phyloP scores from a whole-genome alignment of 2,797 vertebrate genomes.

The Microcaecilia unicolor region DNA sequence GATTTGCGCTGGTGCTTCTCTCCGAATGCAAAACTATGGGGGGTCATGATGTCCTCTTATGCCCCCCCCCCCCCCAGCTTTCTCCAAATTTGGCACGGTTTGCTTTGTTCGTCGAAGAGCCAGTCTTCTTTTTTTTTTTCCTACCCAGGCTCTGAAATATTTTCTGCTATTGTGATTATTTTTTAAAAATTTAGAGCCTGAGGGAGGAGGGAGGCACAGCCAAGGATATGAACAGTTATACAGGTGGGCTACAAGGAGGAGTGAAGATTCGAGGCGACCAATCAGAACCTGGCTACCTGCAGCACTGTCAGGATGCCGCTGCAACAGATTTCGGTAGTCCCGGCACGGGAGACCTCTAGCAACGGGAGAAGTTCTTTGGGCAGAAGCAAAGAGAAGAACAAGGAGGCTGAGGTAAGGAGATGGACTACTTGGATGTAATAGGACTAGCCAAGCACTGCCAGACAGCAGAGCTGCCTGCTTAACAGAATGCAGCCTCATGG shows the following conservation, averaged over 20 bases:
- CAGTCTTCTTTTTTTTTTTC: slow-evolving; percentile 2
- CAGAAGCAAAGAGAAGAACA: slow-evolving; percentile 79
- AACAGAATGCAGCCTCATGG: fast-evolving
- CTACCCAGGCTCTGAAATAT: slow-evolving; percentile 37
- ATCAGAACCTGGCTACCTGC: slow-evolving; percentile 46
- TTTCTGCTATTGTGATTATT: slow-evolving; percentile 30
- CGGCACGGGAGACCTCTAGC: slow-evolving; percentile 64
- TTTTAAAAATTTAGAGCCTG: slow-evolving; percentile 53
- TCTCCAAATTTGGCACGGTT: slow-evolving; percentile 10
- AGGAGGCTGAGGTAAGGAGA: slow-evolving; percentile 68
- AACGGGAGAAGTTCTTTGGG: slow-evolving; percentile 64
- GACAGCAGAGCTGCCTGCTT: not conserved
- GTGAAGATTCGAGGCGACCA: slow-evolving; percentile 48
- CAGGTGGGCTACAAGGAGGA: slow-evolving; percentile 51
- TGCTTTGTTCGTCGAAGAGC: slow-evolving; percentile 18
- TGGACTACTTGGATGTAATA: not conserved
- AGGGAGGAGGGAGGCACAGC: slow-evolving; percentile 50
- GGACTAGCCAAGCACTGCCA: not conserved
- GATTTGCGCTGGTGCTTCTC: slow-evolving; percentile 28
- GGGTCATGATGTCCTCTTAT: slow-evolving; percentile 21
- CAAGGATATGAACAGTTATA: slow-evolving; percentile 57
- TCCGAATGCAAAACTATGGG: slow-evolving; percentile 19
- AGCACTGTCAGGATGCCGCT: slow-evolving; percentile 74
- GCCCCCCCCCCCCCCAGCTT: no score
- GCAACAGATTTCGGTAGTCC: slow-evolving; percentile 88